Conservation (phyloP, 2,797 vertebrate genomes). For the Pangasius mekongensis region DNA sequence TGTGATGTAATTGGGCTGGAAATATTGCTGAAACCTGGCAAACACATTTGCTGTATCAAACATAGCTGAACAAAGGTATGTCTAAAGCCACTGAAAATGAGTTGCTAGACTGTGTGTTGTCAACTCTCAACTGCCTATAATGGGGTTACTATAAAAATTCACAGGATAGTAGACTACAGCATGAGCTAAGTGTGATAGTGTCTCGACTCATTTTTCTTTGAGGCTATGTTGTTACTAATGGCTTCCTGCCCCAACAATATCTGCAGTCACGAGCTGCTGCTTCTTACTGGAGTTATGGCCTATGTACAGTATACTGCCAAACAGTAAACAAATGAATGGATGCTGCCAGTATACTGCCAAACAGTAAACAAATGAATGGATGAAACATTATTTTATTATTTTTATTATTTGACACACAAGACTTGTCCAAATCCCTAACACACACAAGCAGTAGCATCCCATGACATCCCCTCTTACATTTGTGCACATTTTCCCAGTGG, state of each 20-base stretch:
- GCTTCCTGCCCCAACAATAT: not conserved
- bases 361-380: not conserved
- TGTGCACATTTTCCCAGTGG: not conserved
- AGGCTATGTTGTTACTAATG: not conserved
- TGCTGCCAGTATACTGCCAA: too few species aligned
- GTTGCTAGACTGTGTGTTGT: too few species aligned
- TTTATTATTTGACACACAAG: not conserved
- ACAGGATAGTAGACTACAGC: not conserved
- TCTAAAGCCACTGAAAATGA: not conserved
- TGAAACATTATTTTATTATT: not conserved
- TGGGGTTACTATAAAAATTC: not conserved
- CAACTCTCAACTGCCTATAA: not conserved
- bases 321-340: too few species aligned
- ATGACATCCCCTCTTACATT: not conserved
- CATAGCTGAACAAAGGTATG: not conserved
- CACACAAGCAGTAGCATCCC: not conserved
- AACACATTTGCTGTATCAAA: not conserved
- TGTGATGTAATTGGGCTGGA: not conserved
- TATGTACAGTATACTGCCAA: not conserved
- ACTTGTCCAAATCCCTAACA: not conserved
- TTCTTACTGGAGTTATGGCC: not conserved
- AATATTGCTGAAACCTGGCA: not conserved
- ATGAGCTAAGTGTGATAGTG: not conserved
- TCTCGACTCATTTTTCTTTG: not conserved
- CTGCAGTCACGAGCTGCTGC: not conserved